Base-by-base conservation (phyloP, 2,797 vertebrate species). In the Falco peregrinus region DNA sequence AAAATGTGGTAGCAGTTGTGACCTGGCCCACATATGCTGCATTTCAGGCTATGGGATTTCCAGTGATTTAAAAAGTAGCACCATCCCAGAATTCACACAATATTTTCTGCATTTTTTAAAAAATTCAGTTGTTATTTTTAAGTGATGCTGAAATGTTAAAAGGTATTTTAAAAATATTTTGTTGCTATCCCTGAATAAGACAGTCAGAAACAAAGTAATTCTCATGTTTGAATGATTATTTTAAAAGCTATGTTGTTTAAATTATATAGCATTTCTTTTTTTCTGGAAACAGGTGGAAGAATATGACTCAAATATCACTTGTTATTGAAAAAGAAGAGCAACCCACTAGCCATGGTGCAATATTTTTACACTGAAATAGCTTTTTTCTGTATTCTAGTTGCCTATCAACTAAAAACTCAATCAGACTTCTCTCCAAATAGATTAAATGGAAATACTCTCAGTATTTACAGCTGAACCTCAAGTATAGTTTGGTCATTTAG, bases 281-380 rank as follows among this genome's bases (percentile, higher is more conserved):
- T 76, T 17, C 71, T 50, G 57, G 45, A 74, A 61, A 29, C 18
- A 3, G 16, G 16, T 3, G 75, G 35, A 84, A 82, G 19, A 77
- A 65, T 7, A 1, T 16, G 14, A 76, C 5, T 57, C 33, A 71
- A 59, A 51, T 57, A 33, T 31, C 10, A 47, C 21, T 68, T 64
- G 11, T 28, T 82, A 13, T 6, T 60, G 43, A 21, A 85, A 76
- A 74, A 50, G 60, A 13, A 85, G 35, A 78, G 9, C 19, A 87
- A 65, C 5, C 5, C 6, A 31, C 43, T 69, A 80, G 67, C 15
- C 10, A 79, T 0, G 0, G 2, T 31, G 29, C 28, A 56, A 31
- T 2, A 2, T 18, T 86, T 92, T 79, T 65, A 59, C 28, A 68
- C 8, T 64, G 28, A 54, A 77, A 78, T 41, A 61, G 25, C 2